phyloP scores from a whole-genome alignment of 2,888 invertebrate species.

The Calephelis perditalis region DNA sequence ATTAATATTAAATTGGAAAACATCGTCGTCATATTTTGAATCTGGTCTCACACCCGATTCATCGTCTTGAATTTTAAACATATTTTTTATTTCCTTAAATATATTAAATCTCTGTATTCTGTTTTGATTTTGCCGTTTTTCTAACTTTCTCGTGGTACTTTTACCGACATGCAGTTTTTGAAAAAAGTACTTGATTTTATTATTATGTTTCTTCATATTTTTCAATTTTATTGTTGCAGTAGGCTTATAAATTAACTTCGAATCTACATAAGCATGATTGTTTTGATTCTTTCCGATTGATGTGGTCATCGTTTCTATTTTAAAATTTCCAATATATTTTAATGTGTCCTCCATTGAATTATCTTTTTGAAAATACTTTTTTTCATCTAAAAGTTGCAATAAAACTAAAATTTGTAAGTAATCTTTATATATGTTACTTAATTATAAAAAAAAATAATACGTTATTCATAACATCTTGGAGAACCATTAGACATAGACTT shows the following conservation, averaged over 20 bases:
- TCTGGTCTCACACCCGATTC: conserved; percentile 17
- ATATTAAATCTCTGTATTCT: conserved; percentile 44
- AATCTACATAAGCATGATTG: conserved; percentile 36
- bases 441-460: too few species aligned
- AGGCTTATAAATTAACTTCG: conserved; percentile 39
- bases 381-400: conserved; percentile 1
- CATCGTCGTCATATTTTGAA: conserved; percentile 38
- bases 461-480: too few species aligned
- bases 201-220: conserved; percentile 27
- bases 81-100: conserved; percentile 42
- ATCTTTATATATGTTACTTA: too few species aligned
- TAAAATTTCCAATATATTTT: background rate
- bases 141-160: conserved; percentile 29
- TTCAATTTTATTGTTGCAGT: conserved; percentile 38
- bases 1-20: conserved; percentile 30
- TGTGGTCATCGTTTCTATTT: conserved; percentile 17
- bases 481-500: too few species aligned
- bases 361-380: background rate
- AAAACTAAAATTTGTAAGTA: too few species aligned
- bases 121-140: conserved; percentile 27
- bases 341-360: background rate
- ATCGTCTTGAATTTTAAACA: conserved; percentile 35
- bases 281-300: conserved; percentile 24
- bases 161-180: conserved; percentile 31
- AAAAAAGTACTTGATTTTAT: conserved; percentile 26